Evolutionary conservation across 2,797 vertebrate genomes (phyloP), one percentile per base, ranked within the genome.

Genomic region (Galago senegalensis): DNA sequence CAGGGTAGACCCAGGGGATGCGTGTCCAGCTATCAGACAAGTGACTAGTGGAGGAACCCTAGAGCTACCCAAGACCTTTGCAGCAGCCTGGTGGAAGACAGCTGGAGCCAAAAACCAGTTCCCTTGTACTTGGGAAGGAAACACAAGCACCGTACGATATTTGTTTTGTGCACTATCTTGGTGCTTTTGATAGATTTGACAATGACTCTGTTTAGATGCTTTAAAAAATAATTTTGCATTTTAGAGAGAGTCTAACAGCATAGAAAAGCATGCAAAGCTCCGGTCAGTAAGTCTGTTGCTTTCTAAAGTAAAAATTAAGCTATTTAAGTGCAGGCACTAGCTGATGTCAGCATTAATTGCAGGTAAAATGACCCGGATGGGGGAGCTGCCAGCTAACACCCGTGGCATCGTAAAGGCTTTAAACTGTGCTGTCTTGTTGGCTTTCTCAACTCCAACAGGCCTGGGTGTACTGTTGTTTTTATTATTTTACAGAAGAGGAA

Each of bases 251-350:
- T 40, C 58, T 72, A n/a, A 76, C 8, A 27, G 40, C 5, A 43
- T 4, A 85, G 89, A 58, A 94, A 95, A 73, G 11, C 65, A 61
- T 1, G 53, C 1, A 6, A 69, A 13, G 20, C 17, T 43, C 31
- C 34, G 18, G 58, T 14, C 70, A 29, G 16, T 17, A 8, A 6
- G 21, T 76, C 61, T 40, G 40, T 17, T 43, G n/a, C 18, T 21
- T 29, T 67, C 23, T 10, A n/a, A 80, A 31, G 5, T 31, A 75
- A 87, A 75, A 87, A 34, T 25, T 13, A 70, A 61, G 34, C 72
- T 25, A 1, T 18, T 7, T 58, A 49, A 10, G 65, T 20, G 31
- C 9, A 11, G 82, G 43, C 0, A 0, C 60, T 67, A 31, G 63
- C 67, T 70, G 46, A 40, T 18, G 82, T 81, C 56, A 29, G 43